phyloP scores from a whole-genome alignment of 2,888 invertebrate genomes.

The Andrena camellia region DNA sequence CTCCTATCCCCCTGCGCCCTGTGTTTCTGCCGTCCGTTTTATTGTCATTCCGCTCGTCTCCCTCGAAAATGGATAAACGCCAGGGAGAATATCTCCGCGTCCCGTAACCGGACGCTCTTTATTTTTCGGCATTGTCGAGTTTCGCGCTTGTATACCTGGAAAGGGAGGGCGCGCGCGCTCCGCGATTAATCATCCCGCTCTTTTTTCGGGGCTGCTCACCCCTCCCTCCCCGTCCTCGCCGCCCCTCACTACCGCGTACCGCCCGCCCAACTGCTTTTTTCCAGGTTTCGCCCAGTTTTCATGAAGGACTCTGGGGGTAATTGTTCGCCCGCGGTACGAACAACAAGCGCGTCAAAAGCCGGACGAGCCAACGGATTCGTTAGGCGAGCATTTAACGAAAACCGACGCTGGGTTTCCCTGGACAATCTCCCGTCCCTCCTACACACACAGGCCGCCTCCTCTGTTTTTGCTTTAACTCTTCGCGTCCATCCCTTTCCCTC shows the following conservation, averaged over 20 bases:
- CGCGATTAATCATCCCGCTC: constrained; percentile 75
- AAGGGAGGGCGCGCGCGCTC: constrained; percentile 47
- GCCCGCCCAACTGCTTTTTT: constrained; percentile 39
- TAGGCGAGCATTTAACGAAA: constrained; percentile 76
- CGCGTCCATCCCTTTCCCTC: constrained; percentile 25
- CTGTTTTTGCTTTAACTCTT: constrained; percentile 26
- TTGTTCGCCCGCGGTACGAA: constrained; percentile 74
- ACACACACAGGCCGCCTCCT: not conserved
- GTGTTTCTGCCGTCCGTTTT: constrained; percentile 46
- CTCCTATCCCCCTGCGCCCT: not conserved
- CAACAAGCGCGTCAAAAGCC: constrained; percentile 77
- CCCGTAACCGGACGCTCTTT: constrained; percentile 70
- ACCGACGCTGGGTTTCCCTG: constrained; percentile 53
- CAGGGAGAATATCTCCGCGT: constrained; percentile 65
- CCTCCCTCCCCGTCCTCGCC: constrained; percentile 9
- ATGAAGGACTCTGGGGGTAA: constrained; percentile 72
- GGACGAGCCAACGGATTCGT: constrained; percentile 75
- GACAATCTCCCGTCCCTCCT: constrained; percentile 11
- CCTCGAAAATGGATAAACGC: constrained; percentile 68
- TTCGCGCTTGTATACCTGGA: constrained; percentile 65
- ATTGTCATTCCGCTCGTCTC: constrained; percentile 60
- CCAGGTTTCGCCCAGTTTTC: constrained; percentile 64
- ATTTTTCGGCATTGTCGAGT: constrained; percentile 73
- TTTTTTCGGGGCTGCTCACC: constrained; percentile 62
- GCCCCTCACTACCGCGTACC: not conserved